Base-by-base conservation (phyloP, 2,113 vertebrate genomes). In the Ailuropoda melanoleuca region DNA sequence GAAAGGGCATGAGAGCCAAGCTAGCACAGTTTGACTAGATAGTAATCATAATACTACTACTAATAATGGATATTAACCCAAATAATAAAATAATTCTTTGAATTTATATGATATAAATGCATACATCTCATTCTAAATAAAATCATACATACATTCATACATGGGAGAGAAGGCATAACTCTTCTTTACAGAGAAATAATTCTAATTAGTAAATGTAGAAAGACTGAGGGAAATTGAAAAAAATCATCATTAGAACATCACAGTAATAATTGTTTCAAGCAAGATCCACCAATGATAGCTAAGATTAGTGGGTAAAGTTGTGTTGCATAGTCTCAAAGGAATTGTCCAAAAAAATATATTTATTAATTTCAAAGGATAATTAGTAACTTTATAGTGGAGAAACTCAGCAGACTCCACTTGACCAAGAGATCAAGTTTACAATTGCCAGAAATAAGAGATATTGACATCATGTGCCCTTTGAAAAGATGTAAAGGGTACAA, bases 61-160 rank as follows among this genome's bases (percentile, higher is more conserved):
- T 8, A 37, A 5, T 53, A 88, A 56, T 31, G 53, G 11, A 18
- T 66, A 24, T 13, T 43, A 92, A 68, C 12, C 8, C 9, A 89
- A 86, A 37, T 50, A 58, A 80, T 53, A 90, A 58, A 90, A 56
- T 82, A 95, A 85, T 7, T 72, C 31, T 84, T 80, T 97, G 77
- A n/a, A 13, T 66, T 15, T 95, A 26, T 74, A 68, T 88, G 56
- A 62, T 70, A 78, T 39, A 88, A 56, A 78, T 43, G 26, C 23
- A 53, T n/a, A 34, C 9, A 72, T 72, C 56, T 31, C 55, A 66
- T 78, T 91, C 18, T 72, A 62, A 53, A 62, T 86, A 81, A 72
- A 92, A 80, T 7, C 19, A 37, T 46, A 29, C n/a, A 77, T 31
- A 53, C 24, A 68, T 39, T 34, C 23, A 83, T 72, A 91, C 6